phyloP scores from a whole-genome alignment of 2,113 vertebrate genomes.

The Trichomycterus rosablanca region DNA sequence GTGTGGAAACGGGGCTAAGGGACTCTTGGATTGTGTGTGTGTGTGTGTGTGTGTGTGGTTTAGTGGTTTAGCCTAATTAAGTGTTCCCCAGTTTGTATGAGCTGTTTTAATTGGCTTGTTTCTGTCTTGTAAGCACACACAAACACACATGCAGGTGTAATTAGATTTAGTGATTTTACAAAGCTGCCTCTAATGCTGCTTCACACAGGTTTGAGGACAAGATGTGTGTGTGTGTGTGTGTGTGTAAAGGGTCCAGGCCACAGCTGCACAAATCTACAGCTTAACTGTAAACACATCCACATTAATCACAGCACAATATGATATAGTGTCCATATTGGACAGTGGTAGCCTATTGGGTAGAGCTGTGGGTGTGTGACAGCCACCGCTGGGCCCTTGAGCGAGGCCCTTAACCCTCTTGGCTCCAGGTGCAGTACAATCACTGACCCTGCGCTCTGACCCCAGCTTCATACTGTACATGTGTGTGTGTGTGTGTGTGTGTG shows the following conservation, averaged over 20 bases:
- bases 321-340: no score
- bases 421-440: no score
- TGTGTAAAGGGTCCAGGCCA: neutral
- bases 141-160: constrained; percentile 21
- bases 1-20: neutral
- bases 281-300: constrained; percentile 16
- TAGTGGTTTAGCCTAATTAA: constrained; percentile 20
- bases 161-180: constrained; percentile 39
- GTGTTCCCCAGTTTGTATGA: constrained; percentile 23
- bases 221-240: neutral
- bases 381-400: no score
- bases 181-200: neutral
- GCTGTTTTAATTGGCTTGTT: constrained; percentile 49
- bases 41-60: constrained; percentile 1
- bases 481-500: no score
- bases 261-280: constrained; percentile 27
- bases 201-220: neutral
- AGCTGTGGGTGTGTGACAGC: no score
- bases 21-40: no score
- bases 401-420: no score
- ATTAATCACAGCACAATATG: constrained; percentile 6
- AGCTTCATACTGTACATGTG: no score
- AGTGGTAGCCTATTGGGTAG: no score
- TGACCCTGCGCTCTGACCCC: no score
- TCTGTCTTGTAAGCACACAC: constrained; percentile 18